These are phyloP conservation scores for Triops longicaudatus DNA, from an alignment of 1,140 invertebrate genomes.

Conservation along the genomic window DNA sequence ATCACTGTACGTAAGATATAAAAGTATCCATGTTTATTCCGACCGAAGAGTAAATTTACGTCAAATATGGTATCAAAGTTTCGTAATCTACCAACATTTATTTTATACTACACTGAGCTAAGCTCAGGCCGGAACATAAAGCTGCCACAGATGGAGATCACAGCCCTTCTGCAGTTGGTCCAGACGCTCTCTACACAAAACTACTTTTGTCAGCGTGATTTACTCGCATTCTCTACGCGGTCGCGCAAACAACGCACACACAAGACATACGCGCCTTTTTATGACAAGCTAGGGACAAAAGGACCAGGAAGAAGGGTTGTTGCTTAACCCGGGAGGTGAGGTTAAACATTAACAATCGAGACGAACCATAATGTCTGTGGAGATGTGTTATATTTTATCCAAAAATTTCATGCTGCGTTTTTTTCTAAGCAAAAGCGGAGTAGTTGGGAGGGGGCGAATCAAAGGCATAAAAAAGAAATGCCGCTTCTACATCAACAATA, in stretches of 20 bases:
- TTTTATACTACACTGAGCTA: too few species aligned
- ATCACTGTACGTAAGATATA: too few species aligned
- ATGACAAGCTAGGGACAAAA: neutral
- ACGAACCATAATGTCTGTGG: too few species aligned
- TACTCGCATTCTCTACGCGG: neutral
- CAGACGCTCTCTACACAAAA: neutral
- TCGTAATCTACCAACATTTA: too few species aligned
- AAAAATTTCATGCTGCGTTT: too few species aligned
- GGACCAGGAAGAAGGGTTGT: neutral
- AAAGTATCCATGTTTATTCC: too few species aligned
- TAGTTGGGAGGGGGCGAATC: neutral
- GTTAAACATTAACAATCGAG: neutral
- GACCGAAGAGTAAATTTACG: too few species aligned
- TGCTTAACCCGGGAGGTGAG: neutral
- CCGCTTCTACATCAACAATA: neutral
- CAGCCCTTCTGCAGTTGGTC: neutral
- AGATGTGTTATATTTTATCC: too few species aligned
- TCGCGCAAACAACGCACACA: neutral
- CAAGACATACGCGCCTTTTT: neutral
- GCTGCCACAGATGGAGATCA: conserved; percentile 14
- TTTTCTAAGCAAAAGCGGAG: too few species aligned
- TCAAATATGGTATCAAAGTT: too few species aligned
- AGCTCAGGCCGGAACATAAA: neutral
- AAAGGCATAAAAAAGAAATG: neutral
- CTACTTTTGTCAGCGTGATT: conserved; percentile 7